These are phyloP conservation scores for Scolopax rusticola DNA, from an alignment of 2,797 vertebrate species.

Conservation along the genomic window DNA sequence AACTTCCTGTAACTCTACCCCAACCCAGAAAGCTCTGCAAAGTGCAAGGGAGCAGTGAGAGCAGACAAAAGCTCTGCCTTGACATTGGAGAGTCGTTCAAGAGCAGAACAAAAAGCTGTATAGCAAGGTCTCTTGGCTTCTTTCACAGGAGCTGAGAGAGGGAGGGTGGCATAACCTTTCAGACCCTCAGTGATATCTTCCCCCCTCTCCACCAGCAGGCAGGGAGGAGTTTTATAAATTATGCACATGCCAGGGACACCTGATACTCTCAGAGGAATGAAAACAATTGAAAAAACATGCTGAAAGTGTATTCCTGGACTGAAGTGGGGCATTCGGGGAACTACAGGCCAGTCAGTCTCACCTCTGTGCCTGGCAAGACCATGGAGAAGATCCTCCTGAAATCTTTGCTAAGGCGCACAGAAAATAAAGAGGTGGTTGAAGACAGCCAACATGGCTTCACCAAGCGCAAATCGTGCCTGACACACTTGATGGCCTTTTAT, in stretches of 20 bases:
- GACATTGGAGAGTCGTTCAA: conserved; percentile 13
- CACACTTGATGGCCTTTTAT: too few species aligned
- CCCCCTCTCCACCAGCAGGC: background rate
- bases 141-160: background rate
- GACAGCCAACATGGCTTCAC: too few species aligned
- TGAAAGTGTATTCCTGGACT: background rate
- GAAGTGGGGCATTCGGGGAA: background rate
- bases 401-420: too few species aligned
- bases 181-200: background rate
- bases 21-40: conserved; percentile 65
- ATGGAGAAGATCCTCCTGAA: too few species aligned
- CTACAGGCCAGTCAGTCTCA: too few species aligned
- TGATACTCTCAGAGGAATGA: background rate
- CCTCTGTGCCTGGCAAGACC: too few species aligned
- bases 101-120: background rate
- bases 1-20: conserved; percentile 76
- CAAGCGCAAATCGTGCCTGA: too few species aligned
- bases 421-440: too few species aligned
- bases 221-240: background rate
- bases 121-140: background rate
- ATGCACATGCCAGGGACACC: background rate
- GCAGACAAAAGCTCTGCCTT: background rate
- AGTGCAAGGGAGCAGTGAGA: conserved; percentile 40
- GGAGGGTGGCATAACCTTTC: background rate
- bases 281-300: background rate